Base-by-base conservation (phyloP, 2,888 invertebrate species). In the Lithophane leautieri region DNA sequence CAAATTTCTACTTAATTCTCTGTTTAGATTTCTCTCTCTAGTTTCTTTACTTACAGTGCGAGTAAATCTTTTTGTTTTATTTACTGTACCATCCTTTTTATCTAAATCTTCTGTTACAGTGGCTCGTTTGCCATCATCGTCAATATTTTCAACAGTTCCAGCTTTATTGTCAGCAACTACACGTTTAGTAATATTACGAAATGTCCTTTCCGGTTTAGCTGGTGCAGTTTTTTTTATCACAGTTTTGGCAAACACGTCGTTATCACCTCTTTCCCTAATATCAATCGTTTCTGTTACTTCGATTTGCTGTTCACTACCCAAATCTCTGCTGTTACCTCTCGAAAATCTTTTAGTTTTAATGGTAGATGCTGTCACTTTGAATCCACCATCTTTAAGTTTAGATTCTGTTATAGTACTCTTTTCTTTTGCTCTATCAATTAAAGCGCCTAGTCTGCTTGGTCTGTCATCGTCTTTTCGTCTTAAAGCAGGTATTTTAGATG, bases 401-500 rank as follows among this genome's bases (percentile, higher is more conserved):
- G 68, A 61, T 42, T 80, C 78, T 47, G 68, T 50, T 28, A 11
- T 47, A 22, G 73, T 28, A 73, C n/a, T 74, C 50, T 83, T 76
- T 44, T 63, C 77, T 65, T 76, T 86, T 4, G 70, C 75, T 34
- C 73, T 87, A n/a, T 82, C 73, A 16, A 74, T 73, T 62, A 79
- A 58, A 40, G 78, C 70, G 11, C 60, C 68, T 28, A 76, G 50
- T 81, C 79, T 79, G 44, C 72, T 88, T 4, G 61, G 16, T 8
- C 56, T 50, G 0, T 74, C 77, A 0, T 89, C 86, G 0, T 92
- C 91, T 72, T 94, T 95, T 75, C 87, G 92, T 85, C 91, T 93
- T 0, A 93, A 81, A 52, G 92, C 87, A 0, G 95, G 95, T 87
- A 95, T 94, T 90, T 90, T 95, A 6, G 94, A 93, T 65, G 89